Evolutionary conservation across 2,113 vertebrate species (phyloP).

Genomic region (Bos indicus): DNA sequence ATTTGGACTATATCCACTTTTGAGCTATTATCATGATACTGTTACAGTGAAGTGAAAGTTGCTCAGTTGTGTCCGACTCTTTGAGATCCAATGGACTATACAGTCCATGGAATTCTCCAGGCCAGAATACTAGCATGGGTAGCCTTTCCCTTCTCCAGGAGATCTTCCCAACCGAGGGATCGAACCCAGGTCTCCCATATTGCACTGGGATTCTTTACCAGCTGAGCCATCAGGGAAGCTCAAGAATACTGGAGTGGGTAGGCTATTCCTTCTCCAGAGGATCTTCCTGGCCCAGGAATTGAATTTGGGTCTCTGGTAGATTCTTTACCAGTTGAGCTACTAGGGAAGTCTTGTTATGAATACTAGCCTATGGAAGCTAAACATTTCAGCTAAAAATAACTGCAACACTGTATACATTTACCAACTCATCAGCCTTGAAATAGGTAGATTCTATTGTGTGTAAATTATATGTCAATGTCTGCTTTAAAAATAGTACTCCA

Average conservation of each 20-base stretch:
- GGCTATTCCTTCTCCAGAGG: background rate
- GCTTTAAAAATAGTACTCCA: background rate
- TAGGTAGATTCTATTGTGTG: background rate
- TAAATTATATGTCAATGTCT: background rate
- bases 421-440: background rate
- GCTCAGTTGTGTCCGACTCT: fast-evolving
- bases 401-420: background rate
- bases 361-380: background rate
- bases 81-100: background rate
- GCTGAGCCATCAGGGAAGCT: background rate
- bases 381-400: background rate
- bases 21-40: background rate
- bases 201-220: background rate
- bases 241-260: background rate
- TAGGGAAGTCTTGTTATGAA: background rate
- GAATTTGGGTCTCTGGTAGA: fast-evolving
- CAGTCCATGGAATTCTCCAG: background rate
- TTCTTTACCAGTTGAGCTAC: background rate
- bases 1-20: background rate
- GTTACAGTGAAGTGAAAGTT: background rate
- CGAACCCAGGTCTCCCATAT: background rate
- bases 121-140: background rate
- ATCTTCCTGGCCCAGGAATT: background rate
- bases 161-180: background rate
- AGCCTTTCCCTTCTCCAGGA: background rate